Percentiles rank a stretch among this genome's conserved stretches.
These are phyloP conservation scores for Polypedilum vanderplanki DNA, from an alignment of 1,140 invertebrate genomes.

Conservation along the genomic window DNA sequence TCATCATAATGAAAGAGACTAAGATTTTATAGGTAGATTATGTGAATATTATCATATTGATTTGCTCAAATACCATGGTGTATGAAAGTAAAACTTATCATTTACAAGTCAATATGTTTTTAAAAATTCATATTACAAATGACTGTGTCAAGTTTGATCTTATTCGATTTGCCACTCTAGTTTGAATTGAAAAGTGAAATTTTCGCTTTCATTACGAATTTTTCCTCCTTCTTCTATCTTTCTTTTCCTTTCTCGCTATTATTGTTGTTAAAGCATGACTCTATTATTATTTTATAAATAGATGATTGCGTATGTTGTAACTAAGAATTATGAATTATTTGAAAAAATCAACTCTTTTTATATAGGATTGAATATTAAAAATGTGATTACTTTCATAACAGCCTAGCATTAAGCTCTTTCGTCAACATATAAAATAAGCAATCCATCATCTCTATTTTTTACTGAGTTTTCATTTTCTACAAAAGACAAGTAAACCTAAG, in stretches of 20 bases:
- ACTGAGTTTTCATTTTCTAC: too few species aligned
- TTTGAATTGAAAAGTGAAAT: constrained; percentile 7
- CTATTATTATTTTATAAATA: neutral
- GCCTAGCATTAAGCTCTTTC: neutral
- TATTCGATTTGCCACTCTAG: neutral
- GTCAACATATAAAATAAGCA: neutral
- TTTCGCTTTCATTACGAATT: neutral
- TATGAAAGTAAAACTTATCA: too few species aligned
- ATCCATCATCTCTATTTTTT: too few species aligned
- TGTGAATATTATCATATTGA: too few species aligned
- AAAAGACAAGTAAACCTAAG: too few species aligned
- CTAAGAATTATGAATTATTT: neutral
- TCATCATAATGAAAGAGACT: too few species aligned
- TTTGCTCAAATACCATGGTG: too few species aligned
- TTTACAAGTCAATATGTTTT: too few species aligned
- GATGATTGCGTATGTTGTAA: neutral
- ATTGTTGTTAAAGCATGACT: neutral
- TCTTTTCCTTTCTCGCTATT: neutral
- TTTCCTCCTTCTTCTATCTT: neutral
- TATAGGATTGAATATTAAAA: neutral
- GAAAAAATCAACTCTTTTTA: neutral
- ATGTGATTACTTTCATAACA: neutral
- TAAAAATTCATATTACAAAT: neutral
- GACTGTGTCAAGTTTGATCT: neutral
- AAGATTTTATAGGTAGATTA: too few species aligned